Conservation (phyloP, 37 sponge, comb jelly and placozoan species). For the Haliclona indistincta region DNA sequence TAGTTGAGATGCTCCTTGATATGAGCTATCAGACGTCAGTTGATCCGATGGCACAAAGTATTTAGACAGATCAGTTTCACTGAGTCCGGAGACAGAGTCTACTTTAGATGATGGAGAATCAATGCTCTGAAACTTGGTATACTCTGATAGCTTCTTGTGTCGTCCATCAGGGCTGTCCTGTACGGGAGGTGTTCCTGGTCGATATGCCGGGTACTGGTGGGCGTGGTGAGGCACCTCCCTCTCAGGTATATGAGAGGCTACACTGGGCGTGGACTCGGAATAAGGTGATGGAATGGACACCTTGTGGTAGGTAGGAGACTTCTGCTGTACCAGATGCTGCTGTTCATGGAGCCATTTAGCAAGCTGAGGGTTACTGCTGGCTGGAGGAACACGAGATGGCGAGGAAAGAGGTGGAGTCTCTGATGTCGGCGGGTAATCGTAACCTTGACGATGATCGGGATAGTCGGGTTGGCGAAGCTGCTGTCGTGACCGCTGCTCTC, state of each 20-base stretch:
- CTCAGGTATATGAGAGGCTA: slow-evolving; percentile 37
- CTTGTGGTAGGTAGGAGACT: neutral
- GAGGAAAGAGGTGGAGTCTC: neutral
- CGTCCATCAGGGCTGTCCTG: neutral
- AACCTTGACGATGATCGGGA: neutral
- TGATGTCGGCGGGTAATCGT: neutral
- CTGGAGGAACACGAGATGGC: neutral
- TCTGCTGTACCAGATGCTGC: slow-evolving; percentile 1
- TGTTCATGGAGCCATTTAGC: slow-evolving; percentile 60
- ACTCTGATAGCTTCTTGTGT: neutral
- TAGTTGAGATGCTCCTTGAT: neutral
- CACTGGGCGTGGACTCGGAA: slow-evolving; percentile 12
- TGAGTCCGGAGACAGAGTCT: neutral
- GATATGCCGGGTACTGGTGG: too few relatives aligned
- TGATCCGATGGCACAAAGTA: neutral
- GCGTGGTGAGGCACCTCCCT: slow-evolving; percentile 7
- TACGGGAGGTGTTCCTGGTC: neutral
- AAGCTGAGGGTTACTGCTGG: slow-evolving; percentile 29
- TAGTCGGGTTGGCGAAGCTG: slow-evolving; percentile 7
- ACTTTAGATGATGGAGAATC: neutral
- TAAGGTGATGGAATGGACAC: slow-evolving; percentile 10
- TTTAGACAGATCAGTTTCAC: neutral
- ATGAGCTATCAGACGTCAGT: neutral
- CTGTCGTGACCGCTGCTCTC: slow-evolving; percentile 18
- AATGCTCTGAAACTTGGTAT: neutral